Percentiles rank a stretch among this genome's conserved stretches.
Conservation (phyloP, 1,140 invertebrate species). For the Conopomorpha cramerella region DNA sequence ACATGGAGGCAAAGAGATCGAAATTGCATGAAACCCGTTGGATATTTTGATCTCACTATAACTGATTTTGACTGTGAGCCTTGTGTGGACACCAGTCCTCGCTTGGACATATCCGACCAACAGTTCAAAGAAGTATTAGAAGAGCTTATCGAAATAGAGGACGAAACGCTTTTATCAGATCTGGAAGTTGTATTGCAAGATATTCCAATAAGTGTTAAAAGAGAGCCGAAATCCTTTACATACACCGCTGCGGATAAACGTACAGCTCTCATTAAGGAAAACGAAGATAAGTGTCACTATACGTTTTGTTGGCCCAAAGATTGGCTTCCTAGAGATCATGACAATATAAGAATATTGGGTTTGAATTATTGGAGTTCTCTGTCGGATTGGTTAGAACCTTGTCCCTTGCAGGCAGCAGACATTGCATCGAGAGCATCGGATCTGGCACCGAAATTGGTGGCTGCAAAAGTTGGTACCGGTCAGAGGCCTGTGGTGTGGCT, state of each 20-base stretch:
- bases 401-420: slow-evolving; percentile 44
- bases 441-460: slow-evolving; percentile 65
- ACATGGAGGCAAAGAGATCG: slow-evolving; percentile 80
- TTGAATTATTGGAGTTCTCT: slow-evolving; percentile 52
- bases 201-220: slow-evolving; percentile 62
- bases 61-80: slow-evolving; percentile 23
- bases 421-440: slow-evolving; percentile 67
- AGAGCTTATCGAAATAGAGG: slow-evolving; percentile 58
- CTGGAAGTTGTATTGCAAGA: slow-evolving; percentile 69
- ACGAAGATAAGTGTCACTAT: slow-evolving; percentile 33
- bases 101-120: slow-evolving; percentile 40
- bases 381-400: slow-evolving; percentile 49
- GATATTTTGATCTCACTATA: slow-evolving; percentile 28
- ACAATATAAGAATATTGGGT: slow-evolving; percentile 47
- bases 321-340: slow-evolving; percentile 71
- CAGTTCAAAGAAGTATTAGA: slow-evolving; percentile 64
- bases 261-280: slow-evolving; percentile 27
- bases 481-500: slow-evolving; percentile 73
- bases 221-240: slow-evolving; percentile 43
- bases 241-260: slow-evolving; percentile 37
- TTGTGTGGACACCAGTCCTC: slow-evolving; percentile 11
- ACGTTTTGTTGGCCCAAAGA: slow-evolving; percentile 81
- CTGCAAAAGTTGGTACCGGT: slow-evolving; percentile 71
- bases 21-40: slow-evolving; percentile 31
- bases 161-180: slow-evolving; percentile 61